These are phyloP conservation scores for Poeciliopsis infans DNA, from an alignment of 2,797 vertebrate genomes.

Conservation along the genomic window DNA sequence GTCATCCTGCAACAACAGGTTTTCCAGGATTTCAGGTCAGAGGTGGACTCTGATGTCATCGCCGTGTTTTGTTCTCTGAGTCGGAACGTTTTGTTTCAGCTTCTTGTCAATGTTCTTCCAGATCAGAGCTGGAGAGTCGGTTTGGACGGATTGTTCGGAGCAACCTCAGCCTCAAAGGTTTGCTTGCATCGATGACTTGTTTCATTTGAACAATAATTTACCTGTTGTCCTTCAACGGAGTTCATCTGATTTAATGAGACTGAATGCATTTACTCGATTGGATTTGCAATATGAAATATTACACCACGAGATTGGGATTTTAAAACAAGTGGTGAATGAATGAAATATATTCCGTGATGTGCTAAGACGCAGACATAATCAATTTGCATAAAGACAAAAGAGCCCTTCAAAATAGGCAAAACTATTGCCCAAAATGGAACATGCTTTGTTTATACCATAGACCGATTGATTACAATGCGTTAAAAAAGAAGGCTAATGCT, in stretches of 20 bases:
- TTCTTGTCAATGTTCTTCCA: conserved; percentile 24
- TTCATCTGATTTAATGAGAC: neutral
- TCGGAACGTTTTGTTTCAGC: neutral
- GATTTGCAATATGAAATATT: neutral
- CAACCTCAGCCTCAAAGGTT: conserved; percentile 44
- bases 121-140: conserved; percentile 62
- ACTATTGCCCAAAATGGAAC: too few relatives aligned
- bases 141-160: conserved; percentile 39
- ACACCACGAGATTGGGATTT: neutral
- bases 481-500: too few relatives aligned
- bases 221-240: neutral
- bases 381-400: too few relatives aligned
- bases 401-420: too few relatives aligned
- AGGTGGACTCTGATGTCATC: neutral
- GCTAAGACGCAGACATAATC: neutral
- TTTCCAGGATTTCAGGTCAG: conserved; percentile 69
- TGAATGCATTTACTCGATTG: neutral
- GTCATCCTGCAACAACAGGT: conserved; percentile 53
- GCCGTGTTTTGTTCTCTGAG: neutral
- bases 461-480: too few relatives aligned
- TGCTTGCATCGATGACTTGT: conserved; percentile 1
- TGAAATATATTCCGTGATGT: neutral
- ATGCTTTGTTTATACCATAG: too few relatives aligned
- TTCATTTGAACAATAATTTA: neutral
- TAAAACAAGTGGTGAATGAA: neutral